phyloP scores from a whole-genome alignment of 1,140 invertebrate genomes.

The Rhynchophorus ferrugineus region DNA sequence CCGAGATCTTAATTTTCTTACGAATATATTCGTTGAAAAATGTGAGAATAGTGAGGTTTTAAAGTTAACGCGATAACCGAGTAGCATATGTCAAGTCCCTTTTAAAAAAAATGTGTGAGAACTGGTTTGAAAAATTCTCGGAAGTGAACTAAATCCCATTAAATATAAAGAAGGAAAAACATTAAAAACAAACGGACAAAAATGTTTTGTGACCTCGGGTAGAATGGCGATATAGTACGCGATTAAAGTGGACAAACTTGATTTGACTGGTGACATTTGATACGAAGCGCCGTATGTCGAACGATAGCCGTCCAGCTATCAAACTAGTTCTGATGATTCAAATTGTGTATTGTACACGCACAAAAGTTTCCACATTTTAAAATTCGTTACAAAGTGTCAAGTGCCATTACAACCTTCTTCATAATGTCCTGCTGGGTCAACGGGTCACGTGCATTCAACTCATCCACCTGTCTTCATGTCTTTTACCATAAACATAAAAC shows the following conservation, averaged over 20 bases:
- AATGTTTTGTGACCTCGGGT: slow-evolving; percentile 27
- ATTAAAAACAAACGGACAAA: slow-evolving; percentile 14
- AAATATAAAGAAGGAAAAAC: slow-evolving; percentile 17
- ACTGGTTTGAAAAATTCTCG: slow-evolving; percentile 21
- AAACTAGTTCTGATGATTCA: slow-evolving; percentile 28
- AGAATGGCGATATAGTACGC: slow-evolving; percentile 19
- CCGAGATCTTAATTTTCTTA: too few species aligned
- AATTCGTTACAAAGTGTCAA: slow-evolving; percentile 25
- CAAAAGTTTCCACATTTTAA: slow-evolving; percentile 15
- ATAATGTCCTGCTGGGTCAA: slow-evolving; percentile 19
- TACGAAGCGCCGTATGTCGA: slow-evolving; percentile 29
- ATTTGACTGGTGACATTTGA: slow-evolving; percentile 27
- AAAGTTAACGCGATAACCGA: neutral
- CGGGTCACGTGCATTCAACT: slow-evolving; percentile 21
- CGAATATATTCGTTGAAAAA: too few species aligned
- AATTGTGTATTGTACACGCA: slow-evolving; percentile 15
- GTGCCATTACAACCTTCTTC: slow-evolving; percentile 16
- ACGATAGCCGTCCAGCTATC: slow-evolving; percentile 25
- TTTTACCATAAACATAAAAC: slow-evolving; percentile 20
- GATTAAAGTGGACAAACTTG: slow-evolving; percentile 35
- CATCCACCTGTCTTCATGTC: slow-evolving; percentile 18
- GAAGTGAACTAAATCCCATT: slow-evolving; percentile 24
- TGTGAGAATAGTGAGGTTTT: slow-evolving; percentile 6
- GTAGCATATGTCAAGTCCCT: slow-evolving; percentile 14
- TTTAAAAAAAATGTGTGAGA: slow-evolving; percentile 20